Evolutionary conservation across 2,888 invertebrate genomes (phyloP), one percentile per base, ranked within the genome.

Genomic region (Cheilosia vernalis): DNA sequence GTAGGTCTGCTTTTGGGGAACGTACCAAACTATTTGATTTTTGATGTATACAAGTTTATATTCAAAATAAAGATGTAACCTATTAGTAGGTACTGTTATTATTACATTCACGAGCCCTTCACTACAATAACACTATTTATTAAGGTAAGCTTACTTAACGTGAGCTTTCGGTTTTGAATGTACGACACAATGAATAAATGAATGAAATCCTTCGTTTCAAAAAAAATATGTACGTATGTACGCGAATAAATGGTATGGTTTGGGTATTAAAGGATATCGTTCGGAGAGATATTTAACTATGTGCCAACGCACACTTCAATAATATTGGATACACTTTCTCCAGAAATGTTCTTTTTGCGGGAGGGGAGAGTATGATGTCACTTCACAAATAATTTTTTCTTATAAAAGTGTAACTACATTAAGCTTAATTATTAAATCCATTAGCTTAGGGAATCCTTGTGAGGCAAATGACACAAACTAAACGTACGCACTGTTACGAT

Each of bases 171-270:
- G 4, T 19, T 55, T 33, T 24, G 24, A 37, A 15, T 58, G 33
- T 51, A 60, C 70, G 37, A 70, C 17, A 40, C 44, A 58, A 55
- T 55, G 44, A 69, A 61, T 61, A 69, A 72, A 78, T 78, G 78
- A 78, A 78, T 78, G 78, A 64, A 78, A 51, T 13, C 60, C 40
- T 78, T 78, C 70, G 21, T 55, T 51, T n/a, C n/a, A 5, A 53
- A 78, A 37, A 37, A 30, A 9, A 30, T 37, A 47, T 40, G 42
- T 33, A 30, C 55, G n/a, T 17, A 51, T 40, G 33, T 44, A 61
- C 33, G 33, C 27, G 13, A 13, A 47, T 47, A 69, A 42, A 13
- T 37, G 37, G 15, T 5, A 33, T 27, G 37, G 17, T 69, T 44
- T 24, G 13, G 30, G 40, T 49, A 10, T 13, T 30, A 40, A 40